Evolutionary conservation across 1,140 invertebrate species (phyloP), one percentile per base, ranked within the genome.

Genomic region (Drosophila tristis): DNA sequence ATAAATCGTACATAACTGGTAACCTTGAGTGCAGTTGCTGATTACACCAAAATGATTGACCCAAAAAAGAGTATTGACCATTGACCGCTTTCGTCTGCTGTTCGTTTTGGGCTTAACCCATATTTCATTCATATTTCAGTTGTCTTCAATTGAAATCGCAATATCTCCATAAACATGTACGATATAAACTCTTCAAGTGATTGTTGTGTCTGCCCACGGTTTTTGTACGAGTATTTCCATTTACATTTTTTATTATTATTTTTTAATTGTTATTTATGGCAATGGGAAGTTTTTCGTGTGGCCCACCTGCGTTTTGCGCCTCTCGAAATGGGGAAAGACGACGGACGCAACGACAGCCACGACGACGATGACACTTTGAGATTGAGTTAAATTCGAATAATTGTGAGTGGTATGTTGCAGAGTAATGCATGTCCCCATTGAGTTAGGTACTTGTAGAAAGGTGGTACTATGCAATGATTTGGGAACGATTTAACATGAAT

Each of bases 191-290:
- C 49, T 13, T 8, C 15, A 47, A 67, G 31, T 68, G 63, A 67
- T 68, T 55, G 65, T 56, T 68, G 66, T 64, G 44, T 31, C 63
- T 56, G 63, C 66, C 66, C 51, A 70, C 66, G 42, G 63, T 43
- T 68, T 56, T 67, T 25, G 62, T 39, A 39, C 35, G 4, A 13
- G 35, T 67, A 45, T 68, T 67, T 56, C 50, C 62, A 67, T 67
- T 65, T 68, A 53, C 61, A 65, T 68, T 65, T 55, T 56, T 67
- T 65, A 56, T 68, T 70, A 70, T 70, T 70, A 49, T 67, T 31
- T 35, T 70, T 70, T 70, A 70, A 70, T 70, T 70, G 64, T 70
- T 70, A 68, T 70, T 70, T 70, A 70, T 70, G 66, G 66, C 64
- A 20, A 68, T 70, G 66, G 66, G 66, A 70, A 70, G 66, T 67